These are phyloP conservation scores for Dicrostonyx torquatus DNA, from an alignment of 2,797 vertebrate genomes.

Conservation along the genomic window DNA sequence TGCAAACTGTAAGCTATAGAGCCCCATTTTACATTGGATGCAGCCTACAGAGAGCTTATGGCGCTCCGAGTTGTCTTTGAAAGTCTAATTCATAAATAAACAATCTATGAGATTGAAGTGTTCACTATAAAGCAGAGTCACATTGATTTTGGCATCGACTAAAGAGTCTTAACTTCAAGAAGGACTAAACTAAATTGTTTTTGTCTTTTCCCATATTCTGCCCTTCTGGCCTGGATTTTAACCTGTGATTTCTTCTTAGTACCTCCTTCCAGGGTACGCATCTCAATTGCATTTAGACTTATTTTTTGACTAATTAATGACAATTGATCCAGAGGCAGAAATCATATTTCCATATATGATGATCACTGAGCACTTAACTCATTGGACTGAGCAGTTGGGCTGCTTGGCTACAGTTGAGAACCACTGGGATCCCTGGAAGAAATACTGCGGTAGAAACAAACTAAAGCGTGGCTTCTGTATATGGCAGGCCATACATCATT, in stretches of 20 bases:
- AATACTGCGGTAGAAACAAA: background rate
- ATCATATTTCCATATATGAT: background rate
- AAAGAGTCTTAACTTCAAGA: background rate
- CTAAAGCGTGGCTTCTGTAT: background rate
- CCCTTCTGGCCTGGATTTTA: background rate
- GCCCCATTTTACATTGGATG: background rate
- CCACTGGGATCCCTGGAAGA: background rate
- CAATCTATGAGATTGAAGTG: background rate
- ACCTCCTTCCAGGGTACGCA: background rate
- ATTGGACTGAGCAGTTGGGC: background rate
- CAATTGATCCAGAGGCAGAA: background rate
- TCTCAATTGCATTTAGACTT: background rate
- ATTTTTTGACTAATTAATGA: background rate
- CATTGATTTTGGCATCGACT: background rate
- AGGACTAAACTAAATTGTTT: background rate
- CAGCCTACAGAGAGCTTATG: background rate
- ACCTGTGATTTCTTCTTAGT: background rate
- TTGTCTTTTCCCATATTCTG: background rate
- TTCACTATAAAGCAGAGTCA: background rate
- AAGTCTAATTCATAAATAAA: background rate
- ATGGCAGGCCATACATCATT: background rate
- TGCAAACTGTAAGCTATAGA: background rate
- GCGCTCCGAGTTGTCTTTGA: background rate
- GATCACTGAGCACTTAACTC: conserved; percentile 20
- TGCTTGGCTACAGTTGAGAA: background rate